Evolutionary conservation across 2,113 vertebrate species (phyloP).

Genomic region (Eptesicus fuscus): DNA sequence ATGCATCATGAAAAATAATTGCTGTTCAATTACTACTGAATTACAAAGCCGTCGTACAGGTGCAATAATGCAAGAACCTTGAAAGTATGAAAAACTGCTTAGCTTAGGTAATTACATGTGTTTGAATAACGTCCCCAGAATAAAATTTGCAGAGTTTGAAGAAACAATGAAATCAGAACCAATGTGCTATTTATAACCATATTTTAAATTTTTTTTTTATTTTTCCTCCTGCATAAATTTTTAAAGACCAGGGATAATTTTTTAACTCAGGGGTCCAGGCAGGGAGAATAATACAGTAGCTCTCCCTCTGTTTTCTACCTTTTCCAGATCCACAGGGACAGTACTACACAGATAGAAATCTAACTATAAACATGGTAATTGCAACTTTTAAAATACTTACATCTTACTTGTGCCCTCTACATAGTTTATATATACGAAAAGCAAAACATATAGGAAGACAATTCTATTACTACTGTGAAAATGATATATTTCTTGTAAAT

Average conservation of each 20-base stretch:
- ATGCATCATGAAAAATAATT: slow-evolving; percentile 86
- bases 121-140: slow-evolving; percentile 72
- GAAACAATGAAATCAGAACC: slow-evolving; percentile 65
- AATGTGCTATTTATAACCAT: slow-evolving; percentile 68
- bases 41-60: slow-evolving; percentile 80
- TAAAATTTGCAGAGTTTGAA: slow-evolving; percentile 71
- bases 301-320: neutral
- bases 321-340: slow-evolving; percentile 11
- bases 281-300: neutral
- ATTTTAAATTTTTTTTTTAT: slow-evolving; percentile 57
- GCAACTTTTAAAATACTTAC: slow-evolving; percentile 59
- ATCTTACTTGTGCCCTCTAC: slow-evolving; percentile 26
- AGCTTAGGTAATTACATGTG: slow-evolving; percentile 78
- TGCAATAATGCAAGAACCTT: slow-evolving; percentile 79
- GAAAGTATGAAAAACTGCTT: slow-evolving; percentile 79
- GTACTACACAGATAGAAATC: slow-evolving; percentile 32
- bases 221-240: slow-evolving; percentile 41
- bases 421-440: slow-evolving; percentile 47
- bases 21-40: slow-evolving; percentile 82
- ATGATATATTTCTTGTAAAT: slow-evolving; percentile 31
- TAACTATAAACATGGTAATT: slow-evolving; percentile 47
- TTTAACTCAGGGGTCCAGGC: slow-evolving; percentile 3
- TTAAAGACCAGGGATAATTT: slow-evolving; percentile 22
- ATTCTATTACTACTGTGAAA: slow-evolving; percentile 4
- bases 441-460: slow-evolving; percentile 41